Evolutionary conservation across 2,888 invertebrate species (phyloP).

Genomic region (Drosophila colorata): DNA sequence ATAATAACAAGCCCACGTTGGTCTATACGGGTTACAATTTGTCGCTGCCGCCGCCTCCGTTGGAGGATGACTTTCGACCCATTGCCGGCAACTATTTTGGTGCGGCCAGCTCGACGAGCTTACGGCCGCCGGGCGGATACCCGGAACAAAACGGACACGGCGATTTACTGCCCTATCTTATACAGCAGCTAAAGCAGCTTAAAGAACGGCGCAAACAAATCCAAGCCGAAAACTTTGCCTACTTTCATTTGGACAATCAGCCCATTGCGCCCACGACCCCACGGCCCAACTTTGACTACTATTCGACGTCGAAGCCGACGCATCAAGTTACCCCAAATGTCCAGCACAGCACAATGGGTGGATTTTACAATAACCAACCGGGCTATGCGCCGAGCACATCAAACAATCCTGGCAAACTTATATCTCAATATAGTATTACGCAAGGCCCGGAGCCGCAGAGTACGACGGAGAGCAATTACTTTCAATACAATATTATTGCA

Average conservation of each 20-base stretch:
- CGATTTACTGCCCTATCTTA: conserved; percentile 79
- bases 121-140: conserved; percentile 48
- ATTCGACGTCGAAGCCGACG: conserved; percentile 45
- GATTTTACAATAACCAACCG: conserved; percentile 86
- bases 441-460: conserved; percentile 33
- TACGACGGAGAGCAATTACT: conserved; percentile 84
- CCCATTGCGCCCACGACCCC: conserved; percentile 49
- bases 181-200: conserved; percentile 81
- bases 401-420: conserved; percentile 63
- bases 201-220: conserved; percentile 82
- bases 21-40: conserved; percentile 78
- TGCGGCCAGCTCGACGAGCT: conserved; percentile 43
- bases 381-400: conserved; percentile 16
- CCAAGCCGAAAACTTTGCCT: conserved; percentile 84
- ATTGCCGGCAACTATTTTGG: conserved; percentile 74
- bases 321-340: conserved; percentile 86
- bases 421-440: conserved; percentile 81
- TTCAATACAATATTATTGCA: conserved; percentile 83
- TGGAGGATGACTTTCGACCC: conserved; percentile 78
- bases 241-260: conserved; percentile 84
- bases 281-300: conserved; percentile 45
- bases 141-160: conserved; percentile 52
- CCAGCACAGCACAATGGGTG: conserved; percentile 87
- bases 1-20: conserved; percentile 68
- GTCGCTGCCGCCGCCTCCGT: conserved; percentile 73